A percentile compares a stretch with the other conserved stretches of the same genome.
These are phyloP conservation scores for Cheirogaleus major DNA, from an alignment of 2,797 vertebrate genomes.

Conservation along the genomic window DNA sequence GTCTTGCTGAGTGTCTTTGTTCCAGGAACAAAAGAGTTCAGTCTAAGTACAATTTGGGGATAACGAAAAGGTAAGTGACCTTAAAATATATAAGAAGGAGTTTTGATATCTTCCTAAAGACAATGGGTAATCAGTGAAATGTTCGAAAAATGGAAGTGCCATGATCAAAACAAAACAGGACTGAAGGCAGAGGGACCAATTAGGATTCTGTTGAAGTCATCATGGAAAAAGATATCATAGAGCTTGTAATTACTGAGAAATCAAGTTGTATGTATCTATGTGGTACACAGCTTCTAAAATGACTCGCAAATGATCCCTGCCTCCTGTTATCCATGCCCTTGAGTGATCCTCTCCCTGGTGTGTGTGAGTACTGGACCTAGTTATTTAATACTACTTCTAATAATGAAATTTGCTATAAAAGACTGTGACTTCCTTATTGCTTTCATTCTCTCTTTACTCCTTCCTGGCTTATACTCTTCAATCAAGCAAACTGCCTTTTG, in stretches of 20 bases:
- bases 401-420: neutral
- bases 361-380: neutral
- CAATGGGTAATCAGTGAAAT: neutral
- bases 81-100: neutral
- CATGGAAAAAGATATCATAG: neutral
- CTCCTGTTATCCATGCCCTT: neutral
- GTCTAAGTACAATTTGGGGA: neutral
- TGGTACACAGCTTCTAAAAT: neutral
- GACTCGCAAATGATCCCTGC: neutral
- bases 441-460: neutral
- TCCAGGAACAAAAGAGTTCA: neutral
- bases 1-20: neutral
- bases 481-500: neutral
- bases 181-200: neutral
- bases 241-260: neutral
- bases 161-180: neutral
- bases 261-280: neutral
- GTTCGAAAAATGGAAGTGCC: neutral
- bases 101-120: neutral
- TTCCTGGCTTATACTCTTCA: neutral
- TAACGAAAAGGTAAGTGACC: neutral
- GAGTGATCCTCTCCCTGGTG: neutral
- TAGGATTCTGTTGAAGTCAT: neutral
- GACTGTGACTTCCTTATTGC: neutral
- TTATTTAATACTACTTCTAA: neutral